Percentiles rank a stretch among this genome's conserved stretches.
Evolutionary conservation across 2,888 invertebrate species (phyloP).

Genomic region (Hipparchia semele): DNA sequence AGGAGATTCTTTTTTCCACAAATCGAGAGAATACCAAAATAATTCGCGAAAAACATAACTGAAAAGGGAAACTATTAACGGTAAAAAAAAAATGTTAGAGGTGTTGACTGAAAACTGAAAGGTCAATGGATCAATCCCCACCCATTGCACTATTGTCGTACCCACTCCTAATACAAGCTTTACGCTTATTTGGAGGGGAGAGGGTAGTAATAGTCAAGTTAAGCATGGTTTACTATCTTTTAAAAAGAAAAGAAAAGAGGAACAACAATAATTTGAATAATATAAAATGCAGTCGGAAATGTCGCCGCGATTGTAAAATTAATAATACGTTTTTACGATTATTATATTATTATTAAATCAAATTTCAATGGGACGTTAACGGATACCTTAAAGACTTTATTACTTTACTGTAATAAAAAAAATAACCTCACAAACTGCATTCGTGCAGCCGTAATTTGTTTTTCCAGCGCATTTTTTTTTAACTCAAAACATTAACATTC

Average conservation of each 20-base stretch:
- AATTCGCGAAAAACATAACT: no score
- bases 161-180: no score
- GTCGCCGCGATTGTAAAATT: constrained; percentile 61
- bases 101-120: no score
- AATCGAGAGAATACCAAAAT: no score
- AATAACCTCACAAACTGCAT: constrained; percentile 23
- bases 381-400: constrained; percentile 28
- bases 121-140: no score
- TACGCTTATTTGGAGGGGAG: background rate
- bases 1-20: no score
- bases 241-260: background rate
- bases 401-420: constrained; percentile 31
- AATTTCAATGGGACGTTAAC: constrained; percentile 38
- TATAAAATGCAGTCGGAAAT: constrained; percentile 71
- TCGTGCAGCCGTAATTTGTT: constrained; percentile 15
- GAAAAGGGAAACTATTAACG: no score
- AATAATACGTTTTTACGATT: constrained; percentile 31
- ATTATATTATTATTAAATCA: constrained; percentile 25
- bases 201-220: no score
- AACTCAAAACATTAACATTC: no score
- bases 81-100: no score
- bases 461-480: constrained; percentile 28
- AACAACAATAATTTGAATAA: constrained; percentile 52
- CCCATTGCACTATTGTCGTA: no score
- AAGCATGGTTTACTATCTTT: background rate